Conservation (phyloP, 1,140 invertebrate species). For the Radopholus similis region DNA sequence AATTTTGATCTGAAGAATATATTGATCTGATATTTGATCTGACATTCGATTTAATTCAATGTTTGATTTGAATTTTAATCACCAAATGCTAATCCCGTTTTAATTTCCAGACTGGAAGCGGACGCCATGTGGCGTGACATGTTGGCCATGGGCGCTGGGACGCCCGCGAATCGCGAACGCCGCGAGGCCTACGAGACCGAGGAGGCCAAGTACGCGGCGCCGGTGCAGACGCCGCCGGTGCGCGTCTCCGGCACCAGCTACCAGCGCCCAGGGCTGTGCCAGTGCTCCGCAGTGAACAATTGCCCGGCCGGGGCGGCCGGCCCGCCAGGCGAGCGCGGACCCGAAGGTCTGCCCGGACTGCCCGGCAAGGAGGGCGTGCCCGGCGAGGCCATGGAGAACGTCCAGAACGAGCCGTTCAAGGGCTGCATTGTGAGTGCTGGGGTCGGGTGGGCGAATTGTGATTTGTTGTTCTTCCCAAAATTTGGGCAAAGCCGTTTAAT, state of each 20-base stretch:
- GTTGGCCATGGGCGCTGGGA: slow-evolving; percentile 49
- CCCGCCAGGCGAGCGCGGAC: slow-evolving; percentile 21
- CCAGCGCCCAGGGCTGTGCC: background rate
- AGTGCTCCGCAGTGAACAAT: slow-evolving; percentile 30
- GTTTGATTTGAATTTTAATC: too few relatives aligned
- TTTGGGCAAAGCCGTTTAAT: too few relatives aligned
- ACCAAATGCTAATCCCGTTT: too few relatives aligned
- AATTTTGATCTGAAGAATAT: too few relatives aligned
- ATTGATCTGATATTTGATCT: too few relatives aligned
- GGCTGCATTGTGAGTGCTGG: slow-evolving; percentile 33
- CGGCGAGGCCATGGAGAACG: slow-evolving; percentile 28
- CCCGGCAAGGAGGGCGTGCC: slow-evolving; percentile 24
- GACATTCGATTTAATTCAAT: too few relatives aligned
- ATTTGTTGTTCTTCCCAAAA: too few relatives aligned
- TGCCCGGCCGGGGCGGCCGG: slow-evolving; percentile 28
- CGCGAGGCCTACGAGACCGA: slow-evolving; percentile 30
- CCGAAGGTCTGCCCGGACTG: slow-evolving; percentile 3
- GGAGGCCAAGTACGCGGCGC: background rate
- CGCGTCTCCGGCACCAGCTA: background rate
- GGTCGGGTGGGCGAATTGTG: too few relatives aligned
- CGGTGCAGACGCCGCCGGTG: background rate
- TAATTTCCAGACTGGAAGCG: too few relatives aligned
- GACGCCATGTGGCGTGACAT: slow-evolving; percentile 52
- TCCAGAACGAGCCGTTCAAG: slow-evolving; percentile 15
- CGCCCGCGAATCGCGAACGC: slow-evolving; percentile 46